Conservation (phyloP, 2,888 invertebrate species). For the Tridacna crocea region DNA sequence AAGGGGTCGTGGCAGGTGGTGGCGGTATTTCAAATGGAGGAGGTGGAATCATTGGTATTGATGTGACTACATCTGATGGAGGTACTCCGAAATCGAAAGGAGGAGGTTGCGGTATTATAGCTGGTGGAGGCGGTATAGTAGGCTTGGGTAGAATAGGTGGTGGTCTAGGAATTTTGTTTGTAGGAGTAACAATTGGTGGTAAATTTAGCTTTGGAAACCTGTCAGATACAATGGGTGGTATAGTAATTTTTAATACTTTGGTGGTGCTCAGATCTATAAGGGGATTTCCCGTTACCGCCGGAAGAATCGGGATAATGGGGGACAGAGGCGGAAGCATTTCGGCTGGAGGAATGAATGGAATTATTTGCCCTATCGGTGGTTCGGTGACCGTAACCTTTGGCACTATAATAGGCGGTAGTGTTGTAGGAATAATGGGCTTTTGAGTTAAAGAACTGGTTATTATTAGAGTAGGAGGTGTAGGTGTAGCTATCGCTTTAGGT, state of each 20-base stretch:
- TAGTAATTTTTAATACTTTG: background rate
- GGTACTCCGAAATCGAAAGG: background rate
- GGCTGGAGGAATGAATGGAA: background rate
- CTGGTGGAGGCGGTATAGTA: background rate
- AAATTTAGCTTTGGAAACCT: background rate
- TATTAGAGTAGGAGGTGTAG: no score
- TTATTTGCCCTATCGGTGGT: background rate
- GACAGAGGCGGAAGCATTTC: background rate
- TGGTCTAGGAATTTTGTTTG: background rate
- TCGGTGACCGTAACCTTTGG: background rate
- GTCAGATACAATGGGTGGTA: constrained; percentile 8
- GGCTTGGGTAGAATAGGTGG: background rate
- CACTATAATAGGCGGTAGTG: constrained; percentile 1
- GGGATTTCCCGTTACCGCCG: background rate
- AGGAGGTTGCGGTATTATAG: constrained; percentile 11
- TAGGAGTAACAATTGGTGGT: background rate
- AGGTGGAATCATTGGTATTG: background rate
- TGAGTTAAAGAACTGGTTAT: no score
- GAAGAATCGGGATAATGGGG: background rate
- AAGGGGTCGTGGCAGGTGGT: background rate
- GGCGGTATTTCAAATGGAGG: constrained; percentile 4
- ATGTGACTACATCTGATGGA: background rate
- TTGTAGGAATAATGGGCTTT: background rate
- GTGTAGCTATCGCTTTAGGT: no score
- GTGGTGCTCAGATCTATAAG: background rate